Conservation (phyloP, 1,140 invertebrate species). For the Whitmania pigra region DNA sequence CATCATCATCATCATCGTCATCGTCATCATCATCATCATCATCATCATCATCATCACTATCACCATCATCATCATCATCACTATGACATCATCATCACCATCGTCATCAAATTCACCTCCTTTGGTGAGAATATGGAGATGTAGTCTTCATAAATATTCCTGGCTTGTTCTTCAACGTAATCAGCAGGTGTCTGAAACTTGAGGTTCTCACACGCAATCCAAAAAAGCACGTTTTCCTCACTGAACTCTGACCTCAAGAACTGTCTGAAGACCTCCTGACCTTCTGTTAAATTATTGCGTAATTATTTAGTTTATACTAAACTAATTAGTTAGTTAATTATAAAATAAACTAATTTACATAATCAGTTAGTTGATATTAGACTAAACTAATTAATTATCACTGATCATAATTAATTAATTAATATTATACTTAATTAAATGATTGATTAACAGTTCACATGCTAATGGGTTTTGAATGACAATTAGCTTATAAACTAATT, state of each 20-base stretch:
- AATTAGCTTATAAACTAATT: too few species aligned
- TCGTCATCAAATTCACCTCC: background rate
- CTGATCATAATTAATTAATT: too few species aligned
- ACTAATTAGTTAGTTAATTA: too few species aligned
- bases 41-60: background rate
- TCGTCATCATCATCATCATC: conserved; percentile 7
- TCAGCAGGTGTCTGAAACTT: conserved; percentile 8
- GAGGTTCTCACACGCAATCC: conserved; percentile 15
- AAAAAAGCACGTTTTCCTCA: conserved; percentile 19
- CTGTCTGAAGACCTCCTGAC: conserved; percentile 12
- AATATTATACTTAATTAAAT: too few species aligned
- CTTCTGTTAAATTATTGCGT: background rate
- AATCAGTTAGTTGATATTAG: too few species aligned
- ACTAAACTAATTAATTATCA: too few species aligned
- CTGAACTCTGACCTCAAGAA: conserved; percentile 18
- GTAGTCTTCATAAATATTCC: conserved; percentile 17
- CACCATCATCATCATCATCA: conserved; percentile 13
- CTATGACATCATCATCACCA: background rate
- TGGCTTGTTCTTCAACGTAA: conserved; percentile 5
- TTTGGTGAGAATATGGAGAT: conserved; percentile 20
- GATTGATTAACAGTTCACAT: too few species aligned
- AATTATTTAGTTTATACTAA: too few species aligned
- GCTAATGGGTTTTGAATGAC: too few species aligned
- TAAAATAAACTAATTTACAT: too few species aligned
- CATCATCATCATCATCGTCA: conserved; percentile 11